Conservation (phyloP, 1,140 invertebrate genomes). For the Macrosteles quadrilineatus region DNA sequence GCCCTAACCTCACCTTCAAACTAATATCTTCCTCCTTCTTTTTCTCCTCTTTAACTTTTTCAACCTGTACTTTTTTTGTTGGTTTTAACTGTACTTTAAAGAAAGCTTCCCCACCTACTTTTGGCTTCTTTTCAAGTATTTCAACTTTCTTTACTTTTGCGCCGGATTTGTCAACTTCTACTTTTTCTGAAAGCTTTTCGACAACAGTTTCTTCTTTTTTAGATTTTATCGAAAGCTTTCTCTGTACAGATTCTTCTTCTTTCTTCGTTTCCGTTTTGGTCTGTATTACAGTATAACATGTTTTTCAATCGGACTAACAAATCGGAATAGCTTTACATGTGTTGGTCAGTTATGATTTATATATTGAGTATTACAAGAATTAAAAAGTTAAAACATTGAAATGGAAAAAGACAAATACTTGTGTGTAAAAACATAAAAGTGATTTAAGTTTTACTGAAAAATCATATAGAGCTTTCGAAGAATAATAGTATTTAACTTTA, state of each 20-base stretch:
- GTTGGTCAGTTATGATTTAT: no score
- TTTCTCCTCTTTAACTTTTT: constrained; percentile 33
- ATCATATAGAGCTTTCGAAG: no score
- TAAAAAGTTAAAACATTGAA: no score
- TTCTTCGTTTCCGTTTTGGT: constrained; percentile 26
- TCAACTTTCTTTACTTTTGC: constrained; percentile 28
- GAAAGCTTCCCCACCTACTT: constrained; percentile 32
- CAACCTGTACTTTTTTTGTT: constrained; percentile 33
- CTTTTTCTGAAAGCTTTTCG: constrained; percentile 24
- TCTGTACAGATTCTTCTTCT: constrained; percentile 23
- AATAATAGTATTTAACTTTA: no score
- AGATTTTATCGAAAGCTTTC: constrained; percentile 23
- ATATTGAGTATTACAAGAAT: no score
- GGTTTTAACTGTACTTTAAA: constrained; percentile 33
- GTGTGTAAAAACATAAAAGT: no score
- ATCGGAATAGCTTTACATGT: no score
- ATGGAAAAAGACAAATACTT: no score
- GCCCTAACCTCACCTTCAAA: constrained; percentile 18
- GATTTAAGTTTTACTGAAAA: no score
- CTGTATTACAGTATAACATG: constrained; percentile 21
- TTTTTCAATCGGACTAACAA: no score
- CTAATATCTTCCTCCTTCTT: background rate
- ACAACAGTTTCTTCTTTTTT: constrained; percentile 31
- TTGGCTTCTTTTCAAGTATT: constrained; percentile 29
- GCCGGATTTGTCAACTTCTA: constrained; percentile 27